Conservation (phyloP, 2,113 vertebrate species). For the human region GRCh38 chr18:34529001-34529500, state of each 20-base stretch:
- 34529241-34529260: not conserved
- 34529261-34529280: not conserved
- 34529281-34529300: not conserved
- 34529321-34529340: not conserved
- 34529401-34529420: constrained; percentile 30
- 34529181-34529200: not conserved
- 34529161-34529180: not conserved
- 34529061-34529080: not conserved
- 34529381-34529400: not conserved
- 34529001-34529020: too few relatives aligned
- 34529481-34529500: not conserved
- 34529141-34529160: not conserved
- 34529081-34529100: not conserved
- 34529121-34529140: not conserved
- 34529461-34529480: not conserved
- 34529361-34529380: not conserved
- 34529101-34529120: not conserved
- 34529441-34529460: not conserved
- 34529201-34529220: not conserved
- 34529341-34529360: not conserved
- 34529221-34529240: not conserved
- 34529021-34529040: not conserved
- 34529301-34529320: not conserved
- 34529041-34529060: not conserved
- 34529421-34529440: not conserved